Conservation (phyloP, 1,140 invertebrate species). For the Drosophila leontia region DNA sequence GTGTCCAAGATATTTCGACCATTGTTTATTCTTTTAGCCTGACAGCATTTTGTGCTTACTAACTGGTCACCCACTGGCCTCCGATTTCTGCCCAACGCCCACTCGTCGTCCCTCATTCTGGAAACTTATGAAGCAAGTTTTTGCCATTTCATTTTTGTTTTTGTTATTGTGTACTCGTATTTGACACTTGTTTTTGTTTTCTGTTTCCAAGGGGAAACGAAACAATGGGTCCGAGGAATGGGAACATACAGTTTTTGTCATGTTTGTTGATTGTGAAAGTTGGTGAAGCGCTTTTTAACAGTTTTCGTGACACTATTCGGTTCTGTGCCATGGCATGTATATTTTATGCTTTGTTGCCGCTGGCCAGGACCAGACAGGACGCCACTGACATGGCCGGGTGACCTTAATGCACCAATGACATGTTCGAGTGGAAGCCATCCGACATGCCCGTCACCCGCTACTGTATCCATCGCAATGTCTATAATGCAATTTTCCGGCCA, state of each 20-base stretch:
- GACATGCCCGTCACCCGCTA: slow-evolving; percentile 8
- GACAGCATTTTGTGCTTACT: slow-evolving; percentile 61
- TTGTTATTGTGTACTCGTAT: slow-evolving; percentile 46
- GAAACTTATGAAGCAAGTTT: slow-evolving; percentile 68
- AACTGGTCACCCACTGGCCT: slow-evolving; percentile 43
- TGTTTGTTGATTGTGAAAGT: slow-evolving; percentile 82
- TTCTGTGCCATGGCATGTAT: slow-evolving; percentile 41
- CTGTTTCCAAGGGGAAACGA: slow-evolving; percentile 1
- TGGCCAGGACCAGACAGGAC: slow-evolving; percentile 29
- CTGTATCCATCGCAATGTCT: slow-evolving; percentile 13
- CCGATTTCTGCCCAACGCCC: slow-evolving; percentile 6
- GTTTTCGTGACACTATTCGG: slow-evolving; percentile 71
- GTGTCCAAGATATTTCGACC: slow-evolving; percentile 17
- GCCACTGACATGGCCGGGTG: slow-evolving; percentile 36
- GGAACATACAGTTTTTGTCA: slow-evolving; percentile 74
- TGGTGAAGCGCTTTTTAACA: slow-evolving; percentile 81
- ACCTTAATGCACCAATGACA: slow-evolving; percentile 61
- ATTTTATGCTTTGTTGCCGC: slow-evolving; percentile 46
- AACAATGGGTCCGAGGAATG: slow-evolving; percentile 14
- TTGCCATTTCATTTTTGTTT: slow-evolving; percentile 31
- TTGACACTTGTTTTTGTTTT: slow-evolving; percentile 77
- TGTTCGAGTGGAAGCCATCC: slow-evolving; percentile 41
- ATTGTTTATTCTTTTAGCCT: slow-evolving; percentile 52
- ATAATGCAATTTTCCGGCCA: slow-evolving; percentile 71
- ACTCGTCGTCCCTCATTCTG: background rate